Evolutionary conservation across 2,113 vertebrate species (phyloP), one percentile per base, ranked within the genome.

Genomic region (Mobula hypostoma): DNA sequence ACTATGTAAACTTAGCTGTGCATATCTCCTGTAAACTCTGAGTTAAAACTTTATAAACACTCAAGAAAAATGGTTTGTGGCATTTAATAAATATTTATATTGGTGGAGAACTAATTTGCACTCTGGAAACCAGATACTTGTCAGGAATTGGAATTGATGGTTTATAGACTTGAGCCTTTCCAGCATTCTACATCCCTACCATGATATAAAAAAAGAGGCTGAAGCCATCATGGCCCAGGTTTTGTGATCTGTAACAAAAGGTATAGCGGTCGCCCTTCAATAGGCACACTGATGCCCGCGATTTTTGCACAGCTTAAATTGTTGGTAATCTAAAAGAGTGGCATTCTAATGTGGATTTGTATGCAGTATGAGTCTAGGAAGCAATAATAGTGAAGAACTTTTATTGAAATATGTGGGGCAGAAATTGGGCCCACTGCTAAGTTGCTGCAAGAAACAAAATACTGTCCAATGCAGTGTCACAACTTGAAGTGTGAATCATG

Each of bases 11-110:
- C 19, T 93, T 74, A 93, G 68, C 40, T 48, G 32, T 74, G 24
- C n/a, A 74, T 93, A 74, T 74, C 66, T 40, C 29, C 91, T 40
- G 24, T 48, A 74, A 76, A 56, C 24, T 56, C 61, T 29, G 48
- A 76, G 91, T 93, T 74, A 74, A 92, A 93, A 76, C 68, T 93
- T 40, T 56, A 27, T 29, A 40, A 72, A 74, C 72, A 74, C 12
- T 74, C 68, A 74, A 90, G 29, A 90, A 63, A 90, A 93, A 48
- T 93, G 36, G 2, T 27, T 56, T 93, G 19, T 36, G 40, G 68
- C 32, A 76, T 29, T 32, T 24, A 92, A 70, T 32, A 70, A 40
- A 40, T 72, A 27, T 92, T 72, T 87, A 21, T 87, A 56, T 72
- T 76, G 24, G 12, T 93, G 72, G 40, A 15, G 72, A 74, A 56